Conservation (phyloP, 2,888 invertebrate species). For the Thymelicus sylvestris region DNA sequence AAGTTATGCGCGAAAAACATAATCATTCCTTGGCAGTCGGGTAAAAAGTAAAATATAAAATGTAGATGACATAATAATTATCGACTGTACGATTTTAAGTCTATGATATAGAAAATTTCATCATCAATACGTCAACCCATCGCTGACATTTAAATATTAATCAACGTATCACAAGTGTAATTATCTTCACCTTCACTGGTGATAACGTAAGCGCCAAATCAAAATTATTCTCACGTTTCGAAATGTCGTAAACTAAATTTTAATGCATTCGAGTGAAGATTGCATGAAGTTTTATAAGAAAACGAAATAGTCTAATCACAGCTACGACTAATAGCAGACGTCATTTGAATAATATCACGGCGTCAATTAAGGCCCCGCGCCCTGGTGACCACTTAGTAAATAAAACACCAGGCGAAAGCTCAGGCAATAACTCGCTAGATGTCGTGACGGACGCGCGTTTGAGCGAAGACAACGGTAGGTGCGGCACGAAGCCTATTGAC, state of each 20-base stretch:
- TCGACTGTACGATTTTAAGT: background rate
- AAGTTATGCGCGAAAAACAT: too few species aligned
- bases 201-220: conserved; percentile 27
- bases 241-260: conserved; percentile 36
- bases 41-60: background rate
- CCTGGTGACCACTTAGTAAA: conserved; percentile 74
- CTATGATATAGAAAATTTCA: conserved; percentile 15
- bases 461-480: conserved; percentile 76
- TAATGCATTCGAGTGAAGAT: conserved; percentile 37
- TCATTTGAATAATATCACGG: conserved; percentile 70
- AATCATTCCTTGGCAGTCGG: too few species aligned
- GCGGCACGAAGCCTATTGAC: conserved; percentile 78
- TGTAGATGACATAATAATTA: background rate
- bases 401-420: conserved; percentile 63
- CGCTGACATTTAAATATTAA: conserved; percentile 35
- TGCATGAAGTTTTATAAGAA: conserved; percentile 35
- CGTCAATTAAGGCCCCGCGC: conserved; percentile 71
- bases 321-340: conserved; percentile 45
- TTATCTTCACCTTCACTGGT: conserved; percentile 28
- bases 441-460: conserved; percentile 77
- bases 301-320: conserved; percentile 38
- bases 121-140: conserved; percentile 22
- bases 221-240: conserved; percentile 34
- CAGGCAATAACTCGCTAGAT: conserved; percentile 73
- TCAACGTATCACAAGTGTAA: conserved; percentile 33